These are phyloP conservation scores for Dichetophora obliterata DNA, from an alignment of 2,888 invertebrate genomes.

Conservation along the genomic window DNA sequence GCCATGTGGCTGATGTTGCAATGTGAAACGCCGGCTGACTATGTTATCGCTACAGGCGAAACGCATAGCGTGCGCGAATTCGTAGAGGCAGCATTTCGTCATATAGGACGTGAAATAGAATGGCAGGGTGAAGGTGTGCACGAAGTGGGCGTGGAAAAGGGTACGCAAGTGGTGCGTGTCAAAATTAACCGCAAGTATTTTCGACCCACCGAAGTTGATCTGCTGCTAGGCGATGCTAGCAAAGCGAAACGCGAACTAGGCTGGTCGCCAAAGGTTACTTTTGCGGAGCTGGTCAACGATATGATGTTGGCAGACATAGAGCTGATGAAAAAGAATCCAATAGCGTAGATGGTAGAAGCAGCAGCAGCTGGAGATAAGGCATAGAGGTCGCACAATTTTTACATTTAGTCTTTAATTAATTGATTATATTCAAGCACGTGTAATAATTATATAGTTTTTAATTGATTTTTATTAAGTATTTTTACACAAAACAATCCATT, in stretches of 20 bases:
- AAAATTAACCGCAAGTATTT: conserved; percentile 94
- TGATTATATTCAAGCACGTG: too few species aligned
- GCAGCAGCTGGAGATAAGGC: too few species aligned
- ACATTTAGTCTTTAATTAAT: not conserved
- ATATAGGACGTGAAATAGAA: conserved; percentile 82
- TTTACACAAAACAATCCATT: conserved; percentile 3
- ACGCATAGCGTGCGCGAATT: conserved; percentile 96
- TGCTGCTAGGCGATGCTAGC: conserved; percentile 91
- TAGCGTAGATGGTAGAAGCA: conserved; percentile 77
- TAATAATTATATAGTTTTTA: not conserved
- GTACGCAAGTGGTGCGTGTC: conserved; percentile 82
- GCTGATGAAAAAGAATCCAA: conserved; percentile 91
- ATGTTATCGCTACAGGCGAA: conserved; percentile 96
- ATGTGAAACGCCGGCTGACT: conserved; percentile 91
- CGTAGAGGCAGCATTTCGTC: conserved; percentile 90
- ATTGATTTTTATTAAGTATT: not conserved
- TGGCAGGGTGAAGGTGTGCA: conserved; percentile 91
- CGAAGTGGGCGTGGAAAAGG: conserved; percentile 82
- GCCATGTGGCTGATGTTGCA: conserved; percentile 99
- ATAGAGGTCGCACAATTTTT: conserved; percentile 22
- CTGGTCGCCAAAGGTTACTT: conserved; percentile 89
- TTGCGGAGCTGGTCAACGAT: conserved; percentile 87
- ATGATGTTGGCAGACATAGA: conserved; percentile 94
- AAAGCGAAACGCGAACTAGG: conserved; percentile 90
- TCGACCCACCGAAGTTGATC: conserved; percentile 97